phyloP scores from a whole-genome alignment of 2,113 vertebrate genomes.

The Hucho hucho region DNA sequence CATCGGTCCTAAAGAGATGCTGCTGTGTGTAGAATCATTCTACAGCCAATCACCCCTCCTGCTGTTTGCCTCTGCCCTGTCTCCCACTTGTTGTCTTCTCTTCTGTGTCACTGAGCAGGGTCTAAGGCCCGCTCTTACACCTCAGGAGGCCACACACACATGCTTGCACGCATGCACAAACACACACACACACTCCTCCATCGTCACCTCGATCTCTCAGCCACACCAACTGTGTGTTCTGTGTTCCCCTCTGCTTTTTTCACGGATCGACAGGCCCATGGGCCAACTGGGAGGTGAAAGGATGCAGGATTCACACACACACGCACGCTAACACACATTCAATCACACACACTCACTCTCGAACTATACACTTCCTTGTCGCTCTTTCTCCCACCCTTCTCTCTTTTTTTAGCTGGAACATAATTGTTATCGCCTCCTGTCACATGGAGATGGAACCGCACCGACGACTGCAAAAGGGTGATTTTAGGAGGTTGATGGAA shows the following conservation, averaged over 20 bases:
- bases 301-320: background rate
- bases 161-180: background rate
- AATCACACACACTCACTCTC: background rate
- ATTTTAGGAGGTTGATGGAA: background rate
- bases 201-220: background rate
- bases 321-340: too few relatives aligned
- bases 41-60: background rate
- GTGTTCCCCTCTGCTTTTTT: too few relatives aligned
- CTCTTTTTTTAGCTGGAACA: too few relatives aligned
- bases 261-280: too few relatives aligned
- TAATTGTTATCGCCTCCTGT: background rate
- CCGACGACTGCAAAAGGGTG: background rate
- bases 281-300: background rate
- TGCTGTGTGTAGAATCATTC: background rate
- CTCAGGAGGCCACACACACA: background rate
- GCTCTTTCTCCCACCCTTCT: background rate
- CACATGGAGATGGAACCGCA: background rate
- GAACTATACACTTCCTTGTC: background rate
- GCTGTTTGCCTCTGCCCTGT: background rate
- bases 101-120: slow-evolving; percentile 5
- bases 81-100: background rate
- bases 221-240: background rate
- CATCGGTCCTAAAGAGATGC: background rate
- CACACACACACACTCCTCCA: too few relatives aligned
- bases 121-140: background rate